Evolutionary conservation across 2,888 invertebrate species (phyloP).

Genomic region (Stegana nigrithorax): DNA sequence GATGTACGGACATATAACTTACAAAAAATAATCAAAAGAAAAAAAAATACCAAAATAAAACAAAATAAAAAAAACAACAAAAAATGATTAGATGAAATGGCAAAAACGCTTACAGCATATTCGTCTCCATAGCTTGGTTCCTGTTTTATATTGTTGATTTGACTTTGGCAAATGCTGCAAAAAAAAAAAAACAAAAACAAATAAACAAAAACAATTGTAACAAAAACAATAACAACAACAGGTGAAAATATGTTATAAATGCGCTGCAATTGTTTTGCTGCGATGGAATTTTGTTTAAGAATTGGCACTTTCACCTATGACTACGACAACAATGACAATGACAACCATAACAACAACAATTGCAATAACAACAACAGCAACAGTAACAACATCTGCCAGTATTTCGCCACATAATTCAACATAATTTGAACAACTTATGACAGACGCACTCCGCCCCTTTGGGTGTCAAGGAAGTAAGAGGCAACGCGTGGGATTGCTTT

Average conservation of each 20-base stretch:
- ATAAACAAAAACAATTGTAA: background rate
- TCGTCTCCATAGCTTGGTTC: conserved; percentile 30
- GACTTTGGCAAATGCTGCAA: conserved; percentile 33
- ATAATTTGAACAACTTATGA: conserved; percentile 39
- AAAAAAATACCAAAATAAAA: no score
- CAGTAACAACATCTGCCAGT: no score
- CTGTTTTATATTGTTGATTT: conserved; percentile 27
- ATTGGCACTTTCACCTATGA: conserved; percentile 52
- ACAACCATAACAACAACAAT: background rate
- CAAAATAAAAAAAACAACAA: no score
- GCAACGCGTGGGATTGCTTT: conserved; percentile 31
- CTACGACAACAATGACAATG: background rate
- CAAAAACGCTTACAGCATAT: conserved; percentile 25
- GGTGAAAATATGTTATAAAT: conserved; percentile 6
- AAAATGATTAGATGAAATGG: no score
- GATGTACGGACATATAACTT: background rate
- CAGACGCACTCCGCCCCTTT: background rate
- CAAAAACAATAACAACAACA: background rate
- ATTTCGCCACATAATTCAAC: conserved; percentile 54
- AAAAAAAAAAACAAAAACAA: conserved; percentile 16
- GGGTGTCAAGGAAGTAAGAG: conserved; percentile 34
- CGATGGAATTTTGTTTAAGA: conserved; percentile 43
- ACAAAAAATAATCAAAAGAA: no score
- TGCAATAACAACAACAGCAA: background rate
- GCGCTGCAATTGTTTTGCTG: background rate